A percentile compares a stretch with the other conserved stretches of the same genome.
phyloP scores from a whole-genome alignment of 2,888 invertebrate species.

The Scaptomyza parva region DNA sequence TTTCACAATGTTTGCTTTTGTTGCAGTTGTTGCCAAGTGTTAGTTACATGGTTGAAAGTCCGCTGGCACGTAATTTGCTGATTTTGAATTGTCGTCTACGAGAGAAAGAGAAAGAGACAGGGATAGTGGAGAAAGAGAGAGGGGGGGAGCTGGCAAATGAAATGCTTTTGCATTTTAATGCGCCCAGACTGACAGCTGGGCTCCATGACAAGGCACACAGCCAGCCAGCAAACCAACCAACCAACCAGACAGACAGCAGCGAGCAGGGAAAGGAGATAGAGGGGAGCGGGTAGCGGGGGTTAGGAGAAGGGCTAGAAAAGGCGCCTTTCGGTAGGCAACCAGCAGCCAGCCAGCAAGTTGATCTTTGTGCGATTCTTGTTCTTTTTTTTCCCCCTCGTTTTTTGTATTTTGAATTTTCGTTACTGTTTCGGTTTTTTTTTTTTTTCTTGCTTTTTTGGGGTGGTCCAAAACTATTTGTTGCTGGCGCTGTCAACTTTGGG shows the following conservation, averaged over 20 bases:
- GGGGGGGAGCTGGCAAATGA: slow-evolving; percentile 67
- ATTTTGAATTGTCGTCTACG: slow-evolving; percentile 76
- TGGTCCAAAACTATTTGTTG: slow-evolving; percentile 73
- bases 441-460: slow-evolving; percentile 24
- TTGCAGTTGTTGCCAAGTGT: slow-evolving; percentile 60
- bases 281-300: neutral
- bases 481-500: slow-evolving; percentile 71
- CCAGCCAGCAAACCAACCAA: neutral
- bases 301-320: neutral
- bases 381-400: slow-evolving; percentile 26
- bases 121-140: neutral
- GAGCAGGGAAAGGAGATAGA: neutral
- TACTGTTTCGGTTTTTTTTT: slow-evolving; percentile 9
- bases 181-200: slow-evolving; percentile 74
- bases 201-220: slow-evolving; percentile 48
- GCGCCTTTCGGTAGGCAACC: slow-evolving; percentile 10
- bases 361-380: slow-evolving; percentile 62
- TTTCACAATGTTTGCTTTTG: slow-evolving; percentile 4
- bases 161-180: slow-evolving; percentile 81
- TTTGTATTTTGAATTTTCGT: slow-evolving; percentile 15
- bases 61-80: slow-evolving; percentile 78
- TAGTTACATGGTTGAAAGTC: slow-evolving; percentile 72
- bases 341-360: slow-evolving; percentile 47
- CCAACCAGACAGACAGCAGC: neutral
- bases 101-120: neutral